A percentile compares a stretch with the other conserved stretches of the same genome.
Conservation (phyloP, 1,140 invertebrate species). For the Pseudomyrmex cubaensis region DNA sequence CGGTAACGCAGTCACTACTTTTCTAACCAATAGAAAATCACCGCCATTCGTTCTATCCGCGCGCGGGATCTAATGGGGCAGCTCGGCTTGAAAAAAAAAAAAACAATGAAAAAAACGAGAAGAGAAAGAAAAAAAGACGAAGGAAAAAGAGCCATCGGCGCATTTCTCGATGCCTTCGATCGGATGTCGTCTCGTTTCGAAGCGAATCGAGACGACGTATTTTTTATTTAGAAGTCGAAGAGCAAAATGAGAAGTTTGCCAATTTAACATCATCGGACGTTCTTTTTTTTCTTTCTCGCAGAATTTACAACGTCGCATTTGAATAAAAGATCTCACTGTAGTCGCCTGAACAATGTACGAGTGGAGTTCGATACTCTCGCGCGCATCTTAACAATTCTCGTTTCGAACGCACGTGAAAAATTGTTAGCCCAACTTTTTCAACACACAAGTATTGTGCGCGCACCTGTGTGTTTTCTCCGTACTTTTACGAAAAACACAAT, state of each 20-base stretch:
- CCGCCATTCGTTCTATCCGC: constrained; percentile 67
- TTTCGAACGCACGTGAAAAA: not conserved
- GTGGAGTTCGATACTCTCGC: constrained; percentile 23
- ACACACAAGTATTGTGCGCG: too few species aligned
- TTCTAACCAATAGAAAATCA: constrained; percentile 64
- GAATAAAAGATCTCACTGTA: constrained; percentile 19
- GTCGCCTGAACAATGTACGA: constrained; percentile 18
- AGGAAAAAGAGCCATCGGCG: constrained; percentile 37
- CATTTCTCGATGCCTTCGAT: constrained; percentile 54
- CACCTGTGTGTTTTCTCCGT: too few species aligned
- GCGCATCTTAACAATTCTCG: not conserved
- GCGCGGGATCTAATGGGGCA: constrained; percentile 52
- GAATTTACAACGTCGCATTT: constrained; percentile 36
- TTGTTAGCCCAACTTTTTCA: too few species aligned
- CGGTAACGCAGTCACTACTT: constrained; percentile 59
- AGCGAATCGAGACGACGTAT: constrained; percentile 38
- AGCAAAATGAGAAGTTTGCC: constrained; percentile 56
- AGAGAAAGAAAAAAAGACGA: not conserved
- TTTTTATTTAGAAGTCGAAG: constrained; percentile 56
- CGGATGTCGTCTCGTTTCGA: constrained; percentile 26
- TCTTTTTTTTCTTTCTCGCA: constrained; percentile 22
- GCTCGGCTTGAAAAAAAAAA: constrained; percentile 20
- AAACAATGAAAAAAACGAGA: not conserved
- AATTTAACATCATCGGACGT: constrained; percentile 54
- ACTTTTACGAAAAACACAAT: too few species aligned